Conservation (phyloP, 2,797 vertebrate species). For the Enteromius treurensis region DNA sequence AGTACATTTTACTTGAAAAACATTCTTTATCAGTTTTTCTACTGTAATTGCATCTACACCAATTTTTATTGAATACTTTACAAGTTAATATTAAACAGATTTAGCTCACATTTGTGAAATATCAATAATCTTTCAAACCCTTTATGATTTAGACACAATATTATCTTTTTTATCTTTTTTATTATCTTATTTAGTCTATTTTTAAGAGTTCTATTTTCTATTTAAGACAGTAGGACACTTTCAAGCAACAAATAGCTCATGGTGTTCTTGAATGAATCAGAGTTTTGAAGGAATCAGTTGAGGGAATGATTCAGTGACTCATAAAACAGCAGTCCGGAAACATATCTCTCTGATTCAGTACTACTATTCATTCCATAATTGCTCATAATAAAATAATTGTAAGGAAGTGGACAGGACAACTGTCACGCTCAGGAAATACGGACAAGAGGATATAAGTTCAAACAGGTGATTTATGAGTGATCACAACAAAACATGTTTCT, state of each 20-base stretch:
- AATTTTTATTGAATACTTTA: not conserved
- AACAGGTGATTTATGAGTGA: no score
- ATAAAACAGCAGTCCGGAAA: not conserved
- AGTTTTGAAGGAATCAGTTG: not conserved
- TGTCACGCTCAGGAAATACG: no score
- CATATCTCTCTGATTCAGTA: not conserved
- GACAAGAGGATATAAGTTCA: no score
- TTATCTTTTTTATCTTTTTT: not conserved
- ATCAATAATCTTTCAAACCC: not conserved
- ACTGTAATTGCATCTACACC: not conserved
- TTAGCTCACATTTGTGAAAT: not conserved
- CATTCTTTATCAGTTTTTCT: not conserved
- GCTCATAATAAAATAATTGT: no score
- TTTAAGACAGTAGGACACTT: not conserved
- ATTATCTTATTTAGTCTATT: not conserved
- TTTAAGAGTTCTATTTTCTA: not conserved
- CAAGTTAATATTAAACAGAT: not conserved
- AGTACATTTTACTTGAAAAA: not conserved
- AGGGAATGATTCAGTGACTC: not conserved
- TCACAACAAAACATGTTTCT: no score
- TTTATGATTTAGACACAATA: not conserved
- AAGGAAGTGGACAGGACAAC: no score
- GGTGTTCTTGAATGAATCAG: not conserved
- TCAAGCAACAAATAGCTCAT: not conserved
- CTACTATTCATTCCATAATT: not conserved